These are phyloP conservation scores for Diarsia dahlii DNA, from an alignment of 2,888 invertebrate species.

Conservation along the genomic window DNA sequence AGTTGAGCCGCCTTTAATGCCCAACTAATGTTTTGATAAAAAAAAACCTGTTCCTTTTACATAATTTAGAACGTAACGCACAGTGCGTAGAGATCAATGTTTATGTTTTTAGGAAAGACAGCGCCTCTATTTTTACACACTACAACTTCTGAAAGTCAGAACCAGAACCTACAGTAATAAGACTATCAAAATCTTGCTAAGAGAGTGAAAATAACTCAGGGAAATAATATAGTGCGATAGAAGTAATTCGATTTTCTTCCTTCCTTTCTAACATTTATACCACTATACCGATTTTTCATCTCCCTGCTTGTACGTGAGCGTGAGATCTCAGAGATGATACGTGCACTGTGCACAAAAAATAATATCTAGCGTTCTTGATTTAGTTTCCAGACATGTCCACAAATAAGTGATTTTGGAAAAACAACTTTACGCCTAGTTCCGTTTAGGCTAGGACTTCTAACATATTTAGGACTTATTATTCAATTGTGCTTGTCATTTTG, in stretches of 20 bases:
- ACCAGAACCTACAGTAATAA: background rate
- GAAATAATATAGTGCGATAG: background rate
- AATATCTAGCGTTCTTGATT: background rate
- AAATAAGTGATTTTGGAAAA: background rate
- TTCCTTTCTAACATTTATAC: slow-evolving; percentile 4
- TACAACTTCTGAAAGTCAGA: background rate
- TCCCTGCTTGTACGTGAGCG: background rate
- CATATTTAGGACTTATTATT: background rate
- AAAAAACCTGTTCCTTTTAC: slow-evolving; percentile 29
- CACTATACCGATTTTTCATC: background rate
- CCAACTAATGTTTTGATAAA: slow-evolving; percentile 46
- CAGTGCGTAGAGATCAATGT: background rate
- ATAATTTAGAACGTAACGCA: slow-evolving; percentile 9
- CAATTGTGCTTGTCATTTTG: background rate
- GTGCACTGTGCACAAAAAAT: background rate
- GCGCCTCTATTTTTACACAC: background rate
- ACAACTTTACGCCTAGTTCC: background rate
- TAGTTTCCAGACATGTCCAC: background rate
- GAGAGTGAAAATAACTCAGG: background rate
- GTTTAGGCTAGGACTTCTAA: background rate
- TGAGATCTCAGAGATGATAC: background rate
- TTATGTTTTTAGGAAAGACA: background rate
- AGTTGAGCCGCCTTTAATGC: slow-evolving; percentile 28
- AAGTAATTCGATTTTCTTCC: background rate
- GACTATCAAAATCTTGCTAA: background rate